Percentiles rank a stretch among this genome's conserved stretches.
phyloP scores from a whole-genome alignment of 2,797 vertebrate species.

The Rhabdomys pumilio region DNA sequence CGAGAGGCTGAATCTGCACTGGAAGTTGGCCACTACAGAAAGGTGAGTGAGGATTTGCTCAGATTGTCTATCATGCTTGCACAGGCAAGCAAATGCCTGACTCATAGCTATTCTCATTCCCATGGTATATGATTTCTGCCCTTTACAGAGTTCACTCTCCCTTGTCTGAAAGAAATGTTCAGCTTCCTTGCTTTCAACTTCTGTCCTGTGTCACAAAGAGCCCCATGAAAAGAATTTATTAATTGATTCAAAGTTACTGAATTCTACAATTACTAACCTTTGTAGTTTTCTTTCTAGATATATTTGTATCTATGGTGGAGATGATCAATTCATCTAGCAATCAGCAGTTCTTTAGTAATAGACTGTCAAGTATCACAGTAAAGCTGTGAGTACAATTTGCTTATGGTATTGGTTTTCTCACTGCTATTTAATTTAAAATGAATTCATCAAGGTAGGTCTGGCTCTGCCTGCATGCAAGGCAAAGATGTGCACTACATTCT shows the following conservation, averaged over 20 bases:
- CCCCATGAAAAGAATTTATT: constrained; percentile 7
- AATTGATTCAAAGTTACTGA: background rate
- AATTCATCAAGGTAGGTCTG: background rate
- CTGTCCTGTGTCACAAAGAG: background rate
- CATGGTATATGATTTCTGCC: background rate
- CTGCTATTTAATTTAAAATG: constrained; percentile 15
- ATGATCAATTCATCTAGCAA: background rate
- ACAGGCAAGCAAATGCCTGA: background rate
- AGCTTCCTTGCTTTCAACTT: background rate
- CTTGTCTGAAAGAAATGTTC: background rate
- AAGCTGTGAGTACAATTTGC: background rate
- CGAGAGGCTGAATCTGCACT: background rate
- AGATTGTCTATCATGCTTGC: background rate
- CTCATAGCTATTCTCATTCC: background rate
- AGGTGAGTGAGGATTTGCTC: background rate
- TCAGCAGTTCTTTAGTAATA: background rate
- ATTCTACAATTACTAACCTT: constrained; percentile 8
- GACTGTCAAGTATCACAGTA: background rate
- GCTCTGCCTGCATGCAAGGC: background rate
- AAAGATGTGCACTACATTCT: background rate
- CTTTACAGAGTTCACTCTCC: background rate
- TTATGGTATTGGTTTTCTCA: background rate
- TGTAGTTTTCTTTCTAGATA: background rate
- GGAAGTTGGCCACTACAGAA: background rate
- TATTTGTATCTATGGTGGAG: constrained; percentile 28